Percentiles rank a stretch among this genome's conserved stretches.
phyloP scores from a whole-genome alignment of 2,888 invertebrate species.

The Drosophila fungiperda region DNA sequence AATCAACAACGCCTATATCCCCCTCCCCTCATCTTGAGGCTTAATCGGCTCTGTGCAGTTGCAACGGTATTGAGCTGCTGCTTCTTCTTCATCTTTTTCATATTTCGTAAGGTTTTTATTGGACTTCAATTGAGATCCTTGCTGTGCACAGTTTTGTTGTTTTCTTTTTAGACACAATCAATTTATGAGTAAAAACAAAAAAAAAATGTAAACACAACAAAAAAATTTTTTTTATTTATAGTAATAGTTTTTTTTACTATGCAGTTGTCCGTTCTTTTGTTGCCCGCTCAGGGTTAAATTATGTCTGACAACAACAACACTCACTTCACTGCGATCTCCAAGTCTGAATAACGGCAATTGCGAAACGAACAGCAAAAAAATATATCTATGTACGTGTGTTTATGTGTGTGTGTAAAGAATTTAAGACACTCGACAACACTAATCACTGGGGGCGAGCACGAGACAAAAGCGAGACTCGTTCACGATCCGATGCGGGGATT shows the following conservation, averaged over 20 bases:
- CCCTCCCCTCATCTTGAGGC: constrained; percentile 26
- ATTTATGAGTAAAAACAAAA: constrained; percentile 26
- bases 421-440: constrained; percentile 53
- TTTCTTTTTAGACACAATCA: constrained; percentile 37
- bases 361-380: constrained; percentile 57
- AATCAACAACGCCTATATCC: constrained; percentile 1
- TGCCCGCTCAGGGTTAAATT: constrained; percentile 32
- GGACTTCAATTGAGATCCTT: constrained; percentile 45
- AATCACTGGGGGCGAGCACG: constrained; percentile 41
- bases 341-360: constrained; percentile 67
- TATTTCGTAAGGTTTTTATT: constrained; percentile 18
- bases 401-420: constrained; percentile 22
- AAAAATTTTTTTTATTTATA: constrained; percentile 16
- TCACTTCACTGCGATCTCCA: constrained; percentile 69
- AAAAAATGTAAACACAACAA: constrained; percentile 33
- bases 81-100: constrained; percentile 9
- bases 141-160: constrained; percentile 28
- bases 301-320: constrained; percentile 53
- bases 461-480: constrained; percentile 62
- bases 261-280: constrained; percentile 29
- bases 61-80: constrained; percentile 34
- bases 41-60: constrained; percentile 64
- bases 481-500: constrained; percentile 48
- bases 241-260: constrained; percentile 18
- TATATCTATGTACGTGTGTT: constrained; percentile 21